phyloP scores from a whole-genome alignment of 2,888 invertebrate species.

The Priapulus caudatus region DNA sequence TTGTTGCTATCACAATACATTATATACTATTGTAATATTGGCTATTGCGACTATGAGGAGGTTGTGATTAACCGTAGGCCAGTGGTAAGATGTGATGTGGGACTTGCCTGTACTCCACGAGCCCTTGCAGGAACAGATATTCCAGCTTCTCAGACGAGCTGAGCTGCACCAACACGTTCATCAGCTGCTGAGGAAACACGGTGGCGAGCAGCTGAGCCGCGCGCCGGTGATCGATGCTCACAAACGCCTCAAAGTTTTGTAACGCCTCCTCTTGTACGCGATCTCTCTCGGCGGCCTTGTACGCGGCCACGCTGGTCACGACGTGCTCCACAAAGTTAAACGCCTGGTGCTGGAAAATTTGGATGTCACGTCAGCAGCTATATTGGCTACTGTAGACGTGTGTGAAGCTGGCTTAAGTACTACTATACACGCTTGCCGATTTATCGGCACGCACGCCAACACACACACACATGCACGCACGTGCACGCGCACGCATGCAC shows the following conservation, averaged over 20 bases:
- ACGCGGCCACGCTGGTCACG: slow-evolving; percentile 30
- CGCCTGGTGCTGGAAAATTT: slow-evolving; percentile 44
- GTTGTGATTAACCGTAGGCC: too few species aligned
- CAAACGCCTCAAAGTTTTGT: slow-evolving; percentile 42
- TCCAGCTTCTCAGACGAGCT: slow-evolving; percentile 35
- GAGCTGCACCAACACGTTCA: slow-evolving; percentile 27
- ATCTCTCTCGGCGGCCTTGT: slow-evolving; percentile 31
- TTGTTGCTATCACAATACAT: too few species aligned
- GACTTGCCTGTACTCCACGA: slow-evolving; percentile 44
- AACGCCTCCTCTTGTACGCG: slow-evolving; percentile 33
- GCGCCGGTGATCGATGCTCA: slow-evolving; percentile 49
- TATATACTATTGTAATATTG: too few species aligned
- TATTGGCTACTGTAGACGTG: too few species aligned
- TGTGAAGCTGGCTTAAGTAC: too few species aligned
- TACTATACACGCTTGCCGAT: too few species aligned
- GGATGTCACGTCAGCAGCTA: neutral
- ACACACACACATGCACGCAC: too few species aligned
- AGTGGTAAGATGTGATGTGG: too few species aligned
- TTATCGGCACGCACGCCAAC: neutral
- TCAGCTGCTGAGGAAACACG: slow-evolving; percentile 41
- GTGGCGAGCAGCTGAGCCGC: slow-evolving; percentile 51
- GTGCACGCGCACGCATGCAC: too few species aligned
- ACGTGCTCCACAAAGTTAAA: slow-evolving; percentile 44
- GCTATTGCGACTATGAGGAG: too few species aligned
- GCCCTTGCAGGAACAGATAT: slow-evolving; percentile 49